Percentiles rank a stretch among this genome's conserved stretches.
These are phyloP conservation scores for Ooceraea biroi DNA, from an alignment of 1,140 invertebrate genomes.

Conservation along the genomic window DNA sequence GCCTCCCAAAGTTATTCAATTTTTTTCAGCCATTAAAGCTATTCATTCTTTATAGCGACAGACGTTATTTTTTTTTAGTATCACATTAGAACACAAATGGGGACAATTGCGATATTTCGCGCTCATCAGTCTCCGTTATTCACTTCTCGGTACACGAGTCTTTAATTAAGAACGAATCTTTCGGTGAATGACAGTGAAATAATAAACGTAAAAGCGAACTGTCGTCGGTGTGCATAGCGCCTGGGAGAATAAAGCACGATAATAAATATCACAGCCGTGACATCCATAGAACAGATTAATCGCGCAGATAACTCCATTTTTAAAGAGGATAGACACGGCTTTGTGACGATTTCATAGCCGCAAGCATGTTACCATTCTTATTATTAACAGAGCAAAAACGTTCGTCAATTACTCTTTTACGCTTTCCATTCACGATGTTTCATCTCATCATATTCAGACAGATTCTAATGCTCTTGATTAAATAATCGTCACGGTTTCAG, in stretches of 20 bases:
- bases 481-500: no score
- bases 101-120: not conserved
- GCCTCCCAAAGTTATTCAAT: not conserved
- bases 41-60: not conserved
- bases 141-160: not conserved
- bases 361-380: not conserved
- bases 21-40: not conserved
- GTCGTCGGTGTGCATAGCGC: conserved; percentile 27
- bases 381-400: not conserved
- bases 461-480: not conserved
- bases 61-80: not conserved
- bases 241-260: conserved; percentile 43
- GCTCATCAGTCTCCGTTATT: conserved; percentile 13
- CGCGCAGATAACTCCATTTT: conserved; percentile 41
- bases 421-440: no score
- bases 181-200: conserved; percentile 43
- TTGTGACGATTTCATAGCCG: conserved; percentile 27
- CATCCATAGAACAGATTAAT: conserved; percentile 58
- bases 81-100: not conserved
- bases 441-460: no score
- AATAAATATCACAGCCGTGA: conserved; percentile 55
- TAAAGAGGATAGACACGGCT: conserved; percentile 52
- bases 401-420: not conserved
- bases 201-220: conserved; percentile 39
- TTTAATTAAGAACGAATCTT: conserved; percentile 44